Conservation (phyloP, 2,888 invertebrate genomes). For the Lepeophtheirus nordmannii region DNA sequence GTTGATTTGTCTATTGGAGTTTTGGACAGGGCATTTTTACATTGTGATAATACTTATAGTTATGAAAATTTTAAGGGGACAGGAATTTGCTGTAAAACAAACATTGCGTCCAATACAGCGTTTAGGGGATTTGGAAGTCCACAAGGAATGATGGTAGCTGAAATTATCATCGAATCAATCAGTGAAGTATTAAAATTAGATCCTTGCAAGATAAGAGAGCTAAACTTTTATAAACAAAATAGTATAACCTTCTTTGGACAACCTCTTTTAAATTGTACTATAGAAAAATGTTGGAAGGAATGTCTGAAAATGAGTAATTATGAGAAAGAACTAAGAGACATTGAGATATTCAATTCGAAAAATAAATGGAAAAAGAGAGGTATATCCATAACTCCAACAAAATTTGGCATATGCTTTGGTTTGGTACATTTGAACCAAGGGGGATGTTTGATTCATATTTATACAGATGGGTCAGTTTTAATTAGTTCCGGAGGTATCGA, state of each 20-base stretch:
- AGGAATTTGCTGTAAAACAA: slow-evolving; percentile 66
- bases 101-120: slow-evolving; percentile 79
- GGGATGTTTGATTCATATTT: slow-evolving; percentile 72
- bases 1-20: slow-evolving; percentile 60
- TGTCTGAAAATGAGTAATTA: slow-evolving; percentile 53
- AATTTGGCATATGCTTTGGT: slow-evolving; percentile 68
- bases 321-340: slow-evolving; percentile 41
- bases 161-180: slow-evolving; percentile 58
- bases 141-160: slow-evolving; percentile 73
- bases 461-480: slow-evolving; percentile 60
- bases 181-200: slow-evolving; percentile 44
- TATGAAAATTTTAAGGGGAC: slow-evolving; percentile 53
- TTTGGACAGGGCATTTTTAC: slow-evolving; percentile 63
- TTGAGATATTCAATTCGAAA: slow-evolving; percentile 55
- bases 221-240: slow-evolving; percentile 67
- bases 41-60: slow-evolving; percentile 56
- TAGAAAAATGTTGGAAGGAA: slow-evolving; percentile 61
- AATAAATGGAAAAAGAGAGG: slow-evolving; percentile 77
- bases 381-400: slow-evolving; percentile 60
- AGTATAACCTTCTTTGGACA: slow-evolving; percentile 62
- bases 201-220: slow-evolving; percentile 33
- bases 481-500: slow-evolving; percentile 73
- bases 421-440: slow-evolving; percentile 61
- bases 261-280: slow-evolving; percentile 51
- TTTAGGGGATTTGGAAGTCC: slow-evolving; percentile 84